Evolutionary conservation across 2,113 vertebrate species (phyloP), one percentile per base, ranked within the genome.

Genomic region (Siniperca knerii): DNA sequence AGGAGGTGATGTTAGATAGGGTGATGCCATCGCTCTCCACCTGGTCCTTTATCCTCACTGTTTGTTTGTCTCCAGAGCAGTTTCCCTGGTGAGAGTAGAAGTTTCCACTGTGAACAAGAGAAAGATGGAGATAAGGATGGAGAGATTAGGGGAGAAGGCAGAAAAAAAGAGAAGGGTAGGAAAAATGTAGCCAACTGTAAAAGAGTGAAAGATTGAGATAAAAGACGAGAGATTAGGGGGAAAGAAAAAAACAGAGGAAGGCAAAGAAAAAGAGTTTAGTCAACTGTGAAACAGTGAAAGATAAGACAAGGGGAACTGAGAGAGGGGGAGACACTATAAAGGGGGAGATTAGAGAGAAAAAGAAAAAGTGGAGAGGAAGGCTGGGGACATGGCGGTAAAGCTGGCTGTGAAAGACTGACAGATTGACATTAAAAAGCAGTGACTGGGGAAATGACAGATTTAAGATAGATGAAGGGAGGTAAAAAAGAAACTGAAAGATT

Each of bases 91-190:
- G 89, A 92, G 81, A 74, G 70, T 84, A 82, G 52, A 84, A 83
- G 85, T 92, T 94, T 92, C 89, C 92, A 90, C 85, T 91, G 88
- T 25, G 80, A 92, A 87, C 88, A 88, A 86, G 65, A 83, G 77
- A 75, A 82, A 89, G 90, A 94, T 90, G 88, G 81, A 90, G 93
- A 95, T 94, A 93, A 94, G 86, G 86, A 85, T 78, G 82, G 81
- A 87, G 83, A 90, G 93, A 94, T 86, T 87, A 82, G 76, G 57
- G 42, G 25, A 18, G 61, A 44, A 54, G 55, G 69, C 23, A 29
- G 81, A 75, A 33, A 89, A 37, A 79, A 81, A 71, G 23, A 25
- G 44, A 80, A 86, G 76, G 54, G 46, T 6, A 48, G 73, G 81
- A 81, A 83, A 89, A 88, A 91, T 82, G 92, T 82, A 86, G 89